A percentile compares a stretch with the other conserved stretches of the same genome.
These are phyloP conservation scores for Rhynchonycteris naso DNA, from an alignment of 2,797 vertebrate species.

Conservation along the genomic window DNA sequence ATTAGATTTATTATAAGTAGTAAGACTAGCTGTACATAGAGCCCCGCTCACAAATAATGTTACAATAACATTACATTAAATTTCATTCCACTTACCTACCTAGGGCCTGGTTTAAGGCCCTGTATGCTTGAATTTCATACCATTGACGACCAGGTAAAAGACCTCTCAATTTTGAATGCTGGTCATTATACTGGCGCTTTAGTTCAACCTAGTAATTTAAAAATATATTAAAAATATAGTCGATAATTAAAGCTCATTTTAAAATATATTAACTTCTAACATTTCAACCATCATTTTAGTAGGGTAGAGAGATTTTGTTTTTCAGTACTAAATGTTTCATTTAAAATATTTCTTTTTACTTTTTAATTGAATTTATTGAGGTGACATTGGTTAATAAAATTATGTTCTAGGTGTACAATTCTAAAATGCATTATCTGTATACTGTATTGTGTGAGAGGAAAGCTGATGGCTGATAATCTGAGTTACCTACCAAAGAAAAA, in stretches of 20 bases:
- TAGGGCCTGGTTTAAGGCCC: constrained; percentile 97
- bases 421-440: background rate
- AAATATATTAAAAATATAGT: constrained; percentile 26
- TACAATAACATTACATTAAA: constrained; percentile 1
- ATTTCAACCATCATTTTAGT: constrained; percentile 32
- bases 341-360: background rate
- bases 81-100: constrained; percentile 90
- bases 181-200: constrained; percentile 98
- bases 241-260: constrained; percentile 36
- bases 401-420: background rate
- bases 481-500: background rate
- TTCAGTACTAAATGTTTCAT: constrained; percentile 36
- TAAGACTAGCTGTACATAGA: background rate
- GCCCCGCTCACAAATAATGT: background rate
- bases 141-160: constrained; percentile 94
- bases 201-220: constrained; percentile 92
- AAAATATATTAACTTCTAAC: constrained; percentile 44
- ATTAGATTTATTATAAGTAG: constrained; percentile 33
- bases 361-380: background rate
- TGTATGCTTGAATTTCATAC: constrained; percentile 99
- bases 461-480: background rate
- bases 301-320: constrained; percentile 19
- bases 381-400: background rate
- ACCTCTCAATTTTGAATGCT: constrained; percentile 93
- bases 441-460: background rate